Evolutionary conservation across 2,888 invertebrate genomes (phyloP).

Genomic region (Cheiracanthium punctorium): DNA sequence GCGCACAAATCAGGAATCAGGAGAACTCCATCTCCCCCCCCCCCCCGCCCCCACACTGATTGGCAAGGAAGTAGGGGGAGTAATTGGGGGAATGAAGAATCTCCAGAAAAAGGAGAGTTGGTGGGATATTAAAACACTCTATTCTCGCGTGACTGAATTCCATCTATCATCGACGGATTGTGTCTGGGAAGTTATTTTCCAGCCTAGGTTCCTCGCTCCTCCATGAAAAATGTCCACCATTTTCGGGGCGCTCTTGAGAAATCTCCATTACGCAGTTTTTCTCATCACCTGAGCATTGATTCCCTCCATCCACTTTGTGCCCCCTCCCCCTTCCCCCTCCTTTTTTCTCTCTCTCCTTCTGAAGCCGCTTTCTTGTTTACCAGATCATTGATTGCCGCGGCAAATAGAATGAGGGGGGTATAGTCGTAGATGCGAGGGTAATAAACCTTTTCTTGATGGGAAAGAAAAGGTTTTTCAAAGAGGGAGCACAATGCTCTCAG

Average conservation of each 20-base stretch:
- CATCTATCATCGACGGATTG: conserved; percentile 63
- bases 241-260: conserved; percentile 35
- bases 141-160: conserved; percentile 57
- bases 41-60: conserved; percentile 35
- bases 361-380: conserved; percentile 36
- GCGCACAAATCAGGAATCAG: conserved; percentile 60
- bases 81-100: conserved; percentile 62
- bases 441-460: not conserved
- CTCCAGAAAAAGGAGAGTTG: not conserved
- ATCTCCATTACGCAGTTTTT: conserved; percentile 55
- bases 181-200: conserved; percentile 54
- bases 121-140: conserved; percentile 22
- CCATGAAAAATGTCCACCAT: conserved; percentile 56
- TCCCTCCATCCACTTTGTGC: not conserved
- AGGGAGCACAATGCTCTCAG: conserved; percentile 1
- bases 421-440: not conserved
- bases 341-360: conserved; percentile 4
- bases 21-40: conserved; percentile 18
- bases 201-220: conserved; percentile 8
- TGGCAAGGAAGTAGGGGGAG: conserved; percentile 59
- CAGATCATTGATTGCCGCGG: conserved; percentile 35
- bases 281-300: conserved; percentile 36
- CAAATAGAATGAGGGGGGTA: conserved; percentile 28
- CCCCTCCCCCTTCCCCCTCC: not conserved
- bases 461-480: not conserved